Base-by-base conservation (phyloP, 2,888 invertebrate species). In the Petrolisthes manimaculis region DNA sequence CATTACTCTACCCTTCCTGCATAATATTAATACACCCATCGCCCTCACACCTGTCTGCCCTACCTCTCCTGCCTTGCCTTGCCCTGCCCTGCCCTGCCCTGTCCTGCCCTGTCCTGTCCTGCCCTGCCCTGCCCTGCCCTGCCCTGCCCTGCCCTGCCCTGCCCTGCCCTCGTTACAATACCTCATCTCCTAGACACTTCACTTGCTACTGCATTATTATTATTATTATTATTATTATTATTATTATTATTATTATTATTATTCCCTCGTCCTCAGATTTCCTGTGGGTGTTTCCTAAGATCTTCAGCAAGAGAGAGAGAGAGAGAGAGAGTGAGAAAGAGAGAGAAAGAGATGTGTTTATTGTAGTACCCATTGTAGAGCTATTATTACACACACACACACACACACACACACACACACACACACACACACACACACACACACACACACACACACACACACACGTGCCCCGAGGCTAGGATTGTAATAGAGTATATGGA, bases 361-460 rank as follows among this genome's bases (percentile, higher is more conserved):
- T 37, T 37, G 37, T 37, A 37, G 37, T 37, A 37, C 18, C 12
- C 67, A 14, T 37, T 37, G 37, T 37, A 37, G 37, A 37, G 37
- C 2, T 37, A 12, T 14, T 18, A 37, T 37, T 2, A 37, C 37
- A 37, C 37, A 37, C 37, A 37, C 37, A 37, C 37, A 37, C 37
- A 74, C 74, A 74, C 74, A 74, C 74, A 74, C 74, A 74, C 74
- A 21, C 74, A 74, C 74, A 74, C 74, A 74, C 74, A 74, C 37
- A 37, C 79, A 5, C 21, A n/a, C 69, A 12, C 69, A 18, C 37
- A 37, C 37, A 37, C 37, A 37, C 37, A 37, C 69, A 14, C n/a
- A 18, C 37, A 37, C 37, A 37, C 37, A 37, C 37, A 37, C 37
- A 37, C 37, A 37, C 37, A 37, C 37, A 37, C 37, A 37, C 37